phyloP scores from a whole-genome alignment of 2,113 vertebrate genomes.

The Melierax canorus region DNA sequence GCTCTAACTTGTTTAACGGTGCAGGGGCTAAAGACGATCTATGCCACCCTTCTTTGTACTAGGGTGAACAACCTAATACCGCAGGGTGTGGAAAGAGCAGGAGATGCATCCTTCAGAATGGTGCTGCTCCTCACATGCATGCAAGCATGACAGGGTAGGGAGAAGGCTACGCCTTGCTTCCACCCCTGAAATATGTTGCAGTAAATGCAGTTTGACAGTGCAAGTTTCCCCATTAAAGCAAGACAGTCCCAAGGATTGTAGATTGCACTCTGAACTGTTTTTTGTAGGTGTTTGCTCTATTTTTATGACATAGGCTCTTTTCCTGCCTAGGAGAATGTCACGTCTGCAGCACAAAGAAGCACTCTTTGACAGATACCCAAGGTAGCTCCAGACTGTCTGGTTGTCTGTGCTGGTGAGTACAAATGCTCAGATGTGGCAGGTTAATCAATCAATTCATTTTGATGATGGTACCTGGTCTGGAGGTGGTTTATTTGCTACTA shows the following conservation, averaged over 20 bases:
- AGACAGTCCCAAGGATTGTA: not conserved
- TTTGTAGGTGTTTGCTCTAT: not conserved
- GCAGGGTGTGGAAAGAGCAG: not conserved
- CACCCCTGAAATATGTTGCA: not conserved
- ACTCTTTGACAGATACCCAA: not conserved
- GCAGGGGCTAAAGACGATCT: not conserved
- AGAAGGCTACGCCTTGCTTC: not conserved
- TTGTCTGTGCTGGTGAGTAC: not conserved
- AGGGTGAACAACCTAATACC: not conserved
- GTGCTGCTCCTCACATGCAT: not conserved
- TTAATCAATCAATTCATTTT: not conserved
- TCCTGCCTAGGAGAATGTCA: not conserved
- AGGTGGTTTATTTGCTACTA: not conserved
- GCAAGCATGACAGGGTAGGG: not conserved
- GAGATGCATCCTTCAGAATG: not conserved
- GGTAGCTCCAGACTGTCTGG: not conserved
- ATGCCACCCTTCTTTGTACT: accelerated
- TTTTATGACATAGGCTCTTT: not conserved
- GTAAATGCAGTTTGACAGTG: not conserved
- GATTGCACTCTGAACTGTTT: not conserved
- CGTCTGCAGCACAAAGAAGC: not conserved
- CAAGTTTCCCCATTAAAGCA: not conserved
- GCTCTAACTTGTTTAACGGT: not conserved
- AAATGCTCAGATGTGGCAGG: not conserved
- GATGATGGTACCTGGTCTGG: not conserved